Percentiles rank a stretch among this genome's conserved stretches.
phyloP scores from a whole-genome alignment of 2,888 invertebrate species.

The Zygothrica quintamaculata region DNA sequence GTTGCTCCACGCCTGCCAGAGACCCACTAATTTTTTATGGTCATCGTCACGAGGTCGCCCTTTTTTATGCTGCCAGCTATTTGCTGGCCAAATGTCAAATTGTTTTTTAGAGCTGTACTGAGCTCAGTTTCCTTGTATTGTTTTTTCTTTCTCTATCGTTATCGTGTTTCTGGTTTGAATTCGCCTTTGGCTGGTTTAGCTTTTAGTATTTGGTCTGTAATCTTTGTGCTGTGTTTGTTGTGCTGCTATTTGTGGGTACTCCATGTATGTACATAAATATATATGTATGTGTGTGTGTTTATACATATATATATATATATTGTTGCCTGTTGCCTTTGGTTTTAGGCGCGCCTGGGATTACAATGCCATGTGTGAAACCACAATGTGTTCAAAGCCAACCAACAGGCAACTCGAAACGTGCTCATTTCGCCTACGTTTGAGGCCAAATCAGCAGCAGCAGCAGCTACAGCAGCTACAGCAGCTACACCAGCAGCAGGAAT shows the following conservation, averaged over 20 bases:
- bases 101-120: conserved; percentile 72
- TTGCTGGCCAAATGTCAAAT: conserved; percentile 79
- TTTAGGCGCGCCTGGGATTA: conserved; percentile 68
- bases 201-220: conserved; percentile 54
- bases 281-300: neutral
- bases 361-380: conserved; percentile 63
- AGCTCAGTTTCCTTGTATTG: conserved; percentile 22
- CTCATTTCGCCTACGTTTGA: conserved; percentile 39
- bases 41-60: conserved; percentile 51
- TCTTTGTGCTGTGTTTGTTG: conserved; percentile 57
- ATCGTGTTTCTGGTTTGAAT: conserved; percentile 57
- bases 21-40: conserved; percentile 78
- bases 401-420: conserved; percentile 59
- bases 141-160: conserved; percentile 69
- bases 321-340: conserved; percentile 29
- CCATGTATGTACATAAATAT: neutral
- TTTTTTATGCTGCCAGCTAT: conserved; percentile 26
- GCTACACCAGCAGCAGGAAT: conserved; percentile 21
- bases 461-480: conserved; percentile 21
- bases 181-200: conserved; percentile 38
- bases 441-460: conserved; percentile 21
- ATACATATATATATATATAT: conserved; percentile 6
- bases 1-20: conserved; percentile 49
- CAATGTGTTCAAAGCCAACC: conserved; percentile 66
- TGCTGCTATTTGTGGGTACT: neutral